Conservation (phyloP, 2,113 vertebrate species). For the Callopanchax toddi region DNA sequence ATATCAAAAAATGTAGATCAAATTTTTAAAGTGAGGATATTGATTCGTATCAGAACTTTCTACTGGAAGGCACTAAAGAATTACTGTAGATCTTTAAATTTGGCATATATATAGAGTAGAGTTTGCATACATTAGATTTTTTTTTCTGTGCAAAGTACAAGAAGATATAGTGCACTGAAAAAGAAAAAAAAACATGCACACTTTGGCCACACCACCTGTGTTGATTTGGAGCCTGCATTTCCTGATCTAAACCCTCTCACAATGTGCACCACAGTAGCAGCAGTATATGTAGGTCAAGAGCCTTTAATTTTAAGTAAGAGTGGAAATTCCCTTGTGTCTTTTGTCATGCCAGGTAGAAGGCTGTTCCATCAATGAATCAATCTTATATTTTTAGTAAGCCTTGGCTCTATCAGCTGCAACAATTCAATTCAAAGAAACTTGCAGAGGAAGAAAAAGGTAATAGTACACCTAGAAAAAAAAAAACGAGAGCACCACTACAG, state of each 20-base stretch:
- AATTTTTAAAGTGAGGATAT: not conserved
- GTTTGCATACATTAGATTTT: not conserved
- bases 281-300: conserved; percentile 70
- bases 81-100: not conserved
- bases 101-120: not conserved
- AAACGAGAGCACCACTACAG: not conserved
- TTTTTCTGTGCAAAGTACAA: too few species aligned
- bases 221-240: too few species aligned
- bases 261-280: conserved; percentile 33
- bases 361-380: conserved; percentile 35
- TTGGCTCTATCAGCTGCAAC: not conserved
- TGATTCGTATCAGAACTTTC: not conserved
- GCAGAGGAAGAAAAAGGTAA: not conserved
- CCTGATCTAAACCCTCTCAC: conserved; percentile 25
- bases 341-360: conserved; percentile 35
- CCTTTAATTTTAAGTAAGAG: conserved; percentile 65
- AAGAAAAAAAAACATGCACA: too few species aligned
- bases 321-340: conserved; percentile 55
- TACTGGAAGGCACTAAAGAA: not conserved
- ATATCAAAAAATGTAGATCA: not conserved
- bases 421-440: conserved; percentile 4
- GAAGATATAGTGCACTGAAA: too few species aligned
- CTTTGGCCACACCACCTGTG: conserved; percentile 19
- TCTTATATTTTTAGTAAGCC: conserved; percentile 17
- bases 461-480: conserved; percentile 1